These are phyloP conservation scores for Amia ocellicauda DNA, from an alignment of 2,113 vertebrate genomes.

Conservation along the genomic window DNA sequence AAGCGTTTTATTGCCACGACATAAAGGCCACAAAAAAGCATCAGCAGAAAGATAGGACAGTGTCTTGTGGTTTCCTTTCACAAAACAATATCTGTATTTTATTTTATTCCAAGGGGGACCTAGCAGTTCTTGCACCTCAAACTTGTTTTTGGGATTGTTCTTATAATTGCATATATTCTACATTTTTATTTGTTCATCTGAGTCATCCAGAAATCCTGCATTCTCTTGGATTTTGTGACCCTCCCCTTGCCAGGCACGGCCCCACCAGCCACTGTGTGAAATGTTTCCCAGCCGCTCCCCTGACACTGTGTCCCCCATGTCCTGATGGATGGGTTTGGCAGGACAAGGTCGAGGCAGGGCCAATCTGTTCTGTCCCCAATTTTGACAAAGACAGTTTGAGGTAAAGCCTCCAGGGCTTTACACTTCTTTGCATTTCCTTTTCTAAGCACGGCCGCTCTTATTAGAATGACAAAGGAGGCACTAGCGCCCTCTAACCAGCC, in stretches of 20 bases:
- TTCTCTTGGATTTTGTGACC: constrained; percentile 20
- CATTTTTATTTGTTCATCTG: too few species aligned
- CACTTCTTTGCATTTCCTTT: constrained; percentile 66
- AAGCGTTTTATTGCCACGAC: constrained; percentile 53
- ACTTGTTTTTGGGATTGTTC: too few species aligned
- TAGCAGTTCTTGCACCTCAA: too few species aligned
- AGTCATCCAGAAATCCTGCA: not conserved
- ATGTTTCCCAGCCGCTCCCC: constrained; percentile 58
- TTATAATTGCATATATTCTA: too few species aligned
- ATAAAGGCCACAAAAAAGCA: constrained; percentile 43
- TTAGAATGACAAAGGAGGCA: constrained; percentile 67
- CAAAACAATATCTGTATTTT: not conserved
- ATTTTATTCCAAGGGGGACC: not conserved
- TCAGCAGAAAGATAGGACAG: constrained; percentile 24
- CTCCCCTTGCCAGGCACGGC: constrained; percentile 32
- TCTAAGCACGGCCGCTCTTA: constrained; percentile 50
- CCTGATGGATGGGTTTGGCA: constrained; percentile 70
- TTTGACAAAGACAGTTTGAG: constrained; percentile 56
- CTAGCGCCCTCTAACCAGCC: constrained; percentile 32
- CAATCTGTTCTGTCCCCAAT: constrained; percentile 59
- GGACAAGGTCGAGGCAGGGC: constrained; percentile 67
- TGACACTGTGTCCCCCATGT: constrained; percentile 39
- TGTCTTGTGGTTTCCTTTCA: too few species aligned
- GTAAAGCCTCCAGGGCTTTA: constrained; percentile 64
- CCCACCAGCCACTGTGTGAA: constrained; percentile 57